Conservation (phyloP, 2,888 invertebrate species). For the Lampropteryx suffumata region DNA sequence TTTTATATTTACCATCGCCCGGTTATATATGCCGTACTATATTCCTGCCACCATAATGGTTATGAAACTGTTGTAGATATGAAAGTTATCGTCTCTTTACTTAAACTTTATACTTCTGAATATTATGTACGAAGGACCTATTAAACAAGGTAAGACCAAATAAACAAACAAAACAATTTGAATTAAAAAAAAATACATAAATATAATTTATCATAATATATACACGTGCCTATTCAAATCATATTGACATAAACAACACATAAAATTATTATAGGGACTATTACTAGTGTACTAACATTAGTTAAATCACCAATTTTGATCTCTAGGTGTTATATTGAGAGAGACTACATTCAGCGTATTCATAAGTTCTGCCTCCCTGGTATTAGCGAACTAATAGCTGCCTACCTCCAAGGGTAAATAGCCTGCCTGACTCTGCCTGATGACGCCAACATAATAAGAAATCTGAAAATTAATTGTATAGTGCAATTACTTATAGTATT, state of each 20-base stretch:
- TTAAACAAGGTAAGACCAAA: constrained; percentile 6
- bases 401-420: constrained; percentile 41
- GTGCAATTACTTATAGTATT: constrained; percentile 46
- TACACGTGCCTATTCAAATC: constrained; percentile 9
- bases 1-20: constrained; percentile 40
- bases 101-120: constrained; percentile 32
- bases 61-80: neutral
- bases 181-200: neutral
- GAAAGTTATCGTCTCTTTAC: neutral
- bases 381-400: constrained; percentile 43
- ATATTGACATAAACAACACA: neutral
- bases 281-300: no score
- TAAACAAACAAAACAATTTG: constrained; percentile 19
- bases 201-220: constrained; percentile 1
- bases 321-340: constrained; percentile 25
- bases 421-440: constrained; percentile 49
- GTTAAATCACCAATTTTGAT: constrained; percentile 5
- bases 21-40: constrained; percentile 25
- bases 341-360: constrained; percentile 12
- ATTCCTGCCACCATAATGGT: no score
- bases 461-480: constrained; percentile 66
- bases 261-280: no score
- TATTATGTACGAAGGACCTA: constrained; percentile 25
- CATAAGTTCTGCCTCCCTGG: constrained; percentile 10
- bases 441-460: constrained; percentile 55